These are phyloP conservation scores for Sarcophaga carnaria DNA, from an alignment of 2,888 invertebrate genomes.

Conservation along the genomic window DNA sequence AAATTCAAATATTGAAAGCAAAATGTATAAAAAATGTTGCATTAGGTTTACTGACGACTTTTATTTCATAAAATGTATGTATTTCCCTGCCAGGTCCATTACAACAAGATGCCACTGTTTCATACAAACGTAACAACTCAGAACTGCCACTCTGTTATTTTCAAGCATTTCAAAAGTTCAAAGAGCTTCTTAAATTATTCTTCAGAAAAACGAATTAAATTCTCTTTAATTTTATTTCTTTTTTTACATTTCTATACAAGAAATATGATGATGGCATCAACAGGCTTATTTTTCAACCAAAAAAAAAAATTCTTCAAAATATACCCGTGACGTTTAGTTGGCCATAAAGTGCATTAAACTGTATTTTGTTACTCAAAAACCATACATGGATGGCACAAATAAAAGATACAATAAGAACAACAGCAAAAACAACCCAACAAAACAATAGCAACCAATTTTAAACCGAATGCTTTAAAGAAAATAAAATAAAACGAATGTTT, in stretches of 20 bases:
- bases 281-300: constrained; percentile 9
- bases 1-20: too few species aligned
- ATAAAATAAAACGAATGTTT: not conserved
- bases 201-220: not conserved
- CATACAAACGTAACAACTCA: not conserved
- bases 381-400: constrained; percentile 25
- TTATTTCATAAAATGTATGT: too few species aligned
- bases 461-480: constrained; percentile 19
- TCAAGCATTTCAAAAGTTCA: constrained; percentile 47
- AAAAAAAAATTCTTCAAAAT: constrained; percentile 35
- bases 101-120: too few species aligned
- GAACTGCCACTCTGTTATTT: not conserved
- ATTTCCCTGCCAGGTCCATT: too few species aligned
- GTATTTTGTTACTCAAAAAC: constrained; percentile 41
- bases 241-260: not conserved
- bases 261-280: constrained; percentile 30
- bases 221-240: not conserved
- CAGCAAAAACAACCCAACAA: not conserved
- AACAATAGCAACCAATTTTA: constrained; percentile 19
- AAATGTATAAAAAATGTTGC: too few species aligned
- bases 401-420: not conserved
- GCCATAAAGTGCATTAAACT: constrained; percentile 59
- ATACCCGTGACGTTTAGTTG: constrained; percentile 54
- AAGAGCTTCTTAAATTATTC: constrained; percentile 8
- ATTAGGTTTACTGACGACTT: too few species aligned